These are phyloP conservation scores for Bradysia coprophila DNA, from an alignment of 1,140 invertebrate genomes.

Conservation along the genomic window DNA sequence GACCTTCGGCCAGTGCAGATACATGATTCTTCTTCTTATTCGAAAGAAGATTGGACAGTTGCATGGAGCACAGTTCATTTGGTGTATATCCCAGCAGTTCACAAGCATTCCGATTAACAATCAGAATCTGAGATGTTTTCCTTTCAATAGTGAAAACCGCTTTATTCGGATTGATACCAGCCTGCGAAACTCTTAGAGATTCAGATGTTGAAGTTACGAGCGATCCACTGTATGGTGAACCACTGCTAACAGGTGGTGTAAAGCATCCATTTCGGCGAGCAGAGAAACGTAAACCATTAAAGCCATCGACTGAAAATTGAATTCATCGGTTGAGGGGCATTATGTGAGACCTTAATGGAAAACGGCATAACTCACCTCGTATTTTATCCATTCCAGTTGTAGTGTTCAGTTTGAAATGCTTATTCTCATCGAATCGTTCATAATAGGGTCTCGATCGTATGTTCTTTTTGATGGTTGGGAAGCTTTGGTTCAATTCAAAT, in stretches of 20 bases:
- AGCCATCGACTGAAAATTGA: constrained; percentile 25
- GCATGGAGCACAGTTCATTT: constrained; percentile 29
- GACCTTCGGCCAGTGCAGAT: constrained; percentile 32
- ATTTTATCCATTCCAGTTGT: constrained; percentile 4
- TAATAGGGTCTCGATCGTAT: neutral
- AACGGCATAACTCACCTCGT: neutral
- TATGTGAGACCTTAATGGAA: neutral
- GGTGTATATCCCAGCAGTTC: constrained; percentile 36
- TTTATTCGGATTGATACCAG: constrained; percentile 30
- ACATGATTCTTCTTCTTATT: constrained; percentile 30
- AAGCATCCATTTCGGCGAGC: constrained; percentile 17
- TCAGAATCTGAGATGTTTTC: constrained; percentile 36
- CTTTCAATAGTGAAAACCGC: constrained; percentile 35
- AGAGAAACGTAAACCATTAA: constrained; percentile 29
- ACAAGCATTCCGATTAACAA: constrained; percentile 38
- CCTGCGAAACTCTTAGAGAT: constrained; percentile 5
- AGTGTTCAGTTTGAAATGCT: too few relatives aligned
- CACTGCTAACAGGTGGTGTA: constrained; percentile 10
- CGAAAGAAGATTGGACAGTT: constrained; percentile 32
- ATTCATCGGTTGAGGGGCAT: neutral
- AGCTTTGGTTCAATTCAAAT: neutral
- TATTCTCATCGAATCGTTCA: neutral
- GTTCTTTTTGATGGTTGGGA: neutral
- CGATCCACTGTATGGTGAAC: constrained; percentile 22
- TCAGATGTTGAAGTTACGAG: constrained; percentile 11